Base-by-base conservation (phyloP, 2,113 vertebrate species). In the Coryphaenoides rupestris region DNA sequence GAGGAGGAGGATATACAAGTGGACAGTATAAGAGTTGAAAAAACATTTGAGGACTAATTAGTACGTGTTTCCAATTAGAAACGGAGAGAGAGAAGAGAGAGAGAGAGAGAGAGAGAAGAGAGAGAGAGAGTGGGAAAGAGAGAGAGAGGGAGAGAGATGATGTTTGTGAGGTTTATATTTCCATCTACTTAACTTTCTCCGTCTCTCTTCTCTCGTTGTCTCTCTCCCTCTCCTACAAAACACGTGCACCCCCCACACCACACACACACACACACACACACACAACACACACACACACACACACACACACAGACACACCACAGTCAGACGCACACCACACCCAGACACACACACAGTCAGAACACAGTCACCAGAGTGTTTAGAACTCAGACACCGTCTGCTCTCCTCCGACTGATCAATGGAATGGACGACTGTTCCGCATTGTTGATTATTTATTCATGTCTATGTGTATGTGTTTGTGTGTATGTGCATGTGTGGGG, bases 51-150 rank as follows among this genome's bases (percentile, higher is more conserved):
- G 76, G 78, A 77, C 75, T 84, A 86, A 89, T 87, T 89, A 90
- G 78, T 73, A 86, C 88, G 75, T 70, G 59, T 87, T 87, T 89
- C 79, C 77, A 90, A 86, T 87, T 84, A 86, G 77, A 80, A 73
- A 23, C 66, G 63, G 53, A 65, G 68, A 78, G 68, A 77, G 78
- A 77, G 68, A 73, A 72, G 62, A 79, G 75, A 80, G 76, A 53
- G 61, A 78, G 54, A 76, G 64, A 70, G 60, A 69, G 83, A 74
- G 55, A 40, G 28, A 50, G 47, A 72, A 22, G 68, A 62, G n/a
- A 55, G 64, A 67, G 76, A 66, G 77, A 78, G 77, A 67, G 73
- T 69, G 65, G 80, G 75, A 81, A 77, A 53, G 60, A 78, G 54
- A 78, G 66, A 70, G 60, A 66, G 83, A 74, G 55, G 49, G 50